phyloP scores from a whole-genome alignment of 2,888 invertebrate species.

The Cartodere bifasciata region DNA sequence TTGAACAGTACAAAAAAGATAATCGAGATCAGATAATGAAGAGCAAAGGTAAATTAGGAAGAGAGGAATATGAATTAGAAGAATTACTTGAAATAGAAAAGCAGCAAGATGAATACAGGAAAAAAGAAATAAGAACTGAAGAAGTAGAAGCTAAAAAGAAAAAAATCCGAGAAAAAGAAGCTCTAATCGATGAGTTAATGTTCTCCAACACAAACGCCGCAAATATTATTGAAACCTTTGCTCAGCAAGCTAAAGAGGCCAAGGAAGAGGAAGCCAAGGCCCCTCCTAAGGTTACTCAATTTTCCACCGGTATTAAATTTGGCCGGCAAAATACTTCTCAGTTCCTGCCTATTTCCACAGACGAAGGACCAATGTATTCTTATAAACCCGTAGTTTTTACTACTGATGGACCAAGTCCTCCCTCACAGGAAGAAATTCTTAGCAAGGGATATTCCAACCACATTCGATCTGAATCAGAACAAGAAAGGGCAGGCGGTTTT shows the following conservation, averaged over 20 bases:
- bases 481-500: conserved; percentile 82
- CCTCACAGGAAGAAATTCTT: conserved; percentile 49
- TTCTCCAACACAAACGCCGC: conserved; percentile 83
- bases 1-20: conserved; percentile 83
- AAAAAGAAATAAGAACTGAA: conserved; percentile 56
- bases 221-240: conserved; percentile 73
- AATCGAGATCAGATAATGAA: conserved; percentile 75
- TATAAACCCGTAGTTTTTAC: conserved; percentile 49
- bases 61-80: conserved; percentile 79
- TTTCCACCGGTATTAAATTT: conserved; percentile 80
- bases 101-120: conserved; percentile 59
- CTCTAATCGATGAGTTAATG: conserved; percentile 90
- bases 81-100: conserved; percentile 73
- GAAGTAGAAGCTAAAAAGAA: conserved; percentile 61
- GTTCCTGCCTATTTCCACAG: conserved; percentile 56
- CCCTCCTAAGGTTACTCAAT: conserved; percentile 50
- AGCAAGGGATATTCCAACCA: conserved; percentile 58
- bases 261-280: conserved; percentile 41
- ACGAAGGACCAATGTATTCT: conserved; percentile 63
- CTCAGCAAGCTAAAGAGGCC: conserved; percentile 52
- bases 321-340: conserved; percentile 48
- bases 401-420: conserved; percentile 64
- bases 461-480: conserved; percentile 55
- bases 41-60: conserved; percentile 61
- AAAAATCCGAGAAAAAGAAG: conserved; percentile 78